Conservation (phyloP, 2,113 vertebrate genomes). For the Centropus bengalensis region DNA sequence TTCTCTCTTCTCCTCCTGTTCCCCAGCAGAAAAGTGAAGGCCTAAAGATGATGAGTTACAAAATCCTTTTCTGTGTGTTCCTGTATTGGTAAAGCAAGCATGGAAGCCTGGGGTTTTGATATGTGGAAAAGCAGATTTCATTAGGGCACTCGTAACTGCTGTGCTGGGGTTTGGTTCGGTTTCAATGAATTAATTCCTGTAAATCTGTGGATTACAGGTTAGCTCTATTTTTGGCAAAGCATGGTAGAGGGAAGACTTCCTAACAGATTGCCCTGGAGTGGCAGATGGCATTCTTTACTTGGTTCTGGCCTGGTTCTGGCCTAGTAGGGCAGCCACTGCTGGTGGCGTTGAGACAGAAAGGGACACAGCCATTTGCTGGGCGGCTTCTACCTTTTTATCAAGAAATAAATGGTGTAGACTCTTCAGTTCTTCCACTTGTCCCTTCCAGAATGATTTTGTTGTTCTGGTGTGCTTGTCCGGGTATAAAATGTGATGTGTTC, state of each 20-base stretch:
- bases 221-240: slow-evolving; percentile 10
- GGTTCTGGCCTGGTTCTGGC: background rate
- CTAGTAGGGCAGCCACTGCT: background rate
- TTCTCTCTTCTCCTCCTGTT: background rate
- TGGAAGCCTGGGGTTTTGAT: fast-evolving
- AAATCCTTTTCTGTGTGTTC: background rate
- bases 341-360: background rate
- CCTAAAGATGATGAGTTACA: background rate
- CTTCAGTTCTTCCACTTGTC: background rate
- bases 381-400: background rate
- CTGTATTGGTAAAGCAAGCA: background rate
- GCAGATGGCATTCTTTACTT: slow-evolving; percentile 14
- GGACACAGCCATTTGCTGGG: background rate
- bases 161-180: background rate
- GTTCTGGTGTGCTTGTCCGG: fast-evolving
- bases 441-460: background rate
- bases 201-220: slow-evolving; percentile 33
- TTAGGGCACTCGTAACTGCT: background rate
- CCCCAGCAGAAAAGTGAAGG: background rate
- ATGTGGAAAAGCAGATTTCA: background rate
- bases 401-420: background rate
- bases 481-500: fast-evolving
- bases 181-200: slow-evolving; percentile 2
- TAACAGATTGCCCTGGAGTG: background rate
- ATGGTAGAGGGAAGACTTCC: background rate